phyloP scores from a whole-genome alignment of 2,888 invertebrate species.

The Branchipolynoe longqiensis region DNA sequence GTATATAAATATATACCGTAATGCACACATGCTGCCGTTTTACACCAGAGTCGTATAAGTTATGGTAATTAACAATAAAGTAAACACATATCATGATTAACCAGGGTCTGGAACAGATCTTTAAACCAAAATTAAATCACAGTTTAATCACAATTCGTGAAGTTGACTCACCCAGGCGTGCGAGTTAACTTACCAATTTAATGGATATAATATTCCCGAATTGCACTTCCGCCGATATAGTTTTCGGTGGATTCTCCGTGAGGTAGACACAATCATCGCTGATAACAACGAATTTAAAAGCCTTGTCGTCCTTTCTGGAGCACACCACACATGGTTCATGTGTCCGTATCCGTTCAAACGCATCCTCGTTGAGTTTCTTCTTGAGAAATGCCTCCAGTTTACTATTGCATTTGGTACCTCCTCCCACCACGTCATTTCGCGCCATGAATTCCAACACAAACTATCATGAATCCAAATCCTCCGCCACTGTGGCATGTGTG shows the following conservation, averaged over 20 bases:
- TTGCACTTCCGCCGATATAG: conserved; percentile 74
- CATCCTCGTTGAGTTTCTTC: conserved; percentile 75
- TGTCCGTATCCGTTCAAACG: conserved; percentile 77
- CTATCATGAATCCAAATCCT: background rate
- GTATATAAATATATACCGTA: too few relatives aligned
- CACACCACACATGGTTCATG: conserved; percentile 80
- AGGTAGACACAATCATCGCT: conserved; percentile 80
- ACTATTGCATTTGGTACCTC: conserved; percentile 77
- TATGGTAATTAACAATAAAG: too few relatives aligned
- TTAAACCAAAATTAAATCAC: too few relatives aligned
- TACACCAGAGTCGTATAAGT: too few relatives aligned
- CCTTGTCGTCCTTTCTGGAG: conserved; percentile 79
- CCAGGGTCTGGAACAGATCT: too few relatives aligned
- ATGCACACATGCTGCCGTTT: too few relatives aligned
- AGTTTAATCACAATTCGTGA: too few relatives aligned
- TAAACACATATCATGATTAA: too few relatives aligned
- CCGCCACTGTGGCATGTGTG: background rate
- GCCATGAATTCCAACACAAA: conserved; percentile 70
- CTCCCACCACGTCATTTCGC: conserved; percentile 70
- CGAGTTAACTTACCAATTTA: conserved; percentile 77
- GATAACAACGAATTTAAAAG: conserved; percentile 79
- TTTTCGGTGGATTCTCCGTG: conserved; percentile 80
- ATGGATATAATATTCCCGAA: conserved; percentile 77
- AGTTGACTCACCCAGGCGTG: background rate
- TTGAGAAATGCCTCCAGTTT: conserved; percentile 81